Evolutionary conservation across 2,113 vertebrate genomes (phyloP).

Genomic region (Thalassarche chlororhynchos): DNA sequence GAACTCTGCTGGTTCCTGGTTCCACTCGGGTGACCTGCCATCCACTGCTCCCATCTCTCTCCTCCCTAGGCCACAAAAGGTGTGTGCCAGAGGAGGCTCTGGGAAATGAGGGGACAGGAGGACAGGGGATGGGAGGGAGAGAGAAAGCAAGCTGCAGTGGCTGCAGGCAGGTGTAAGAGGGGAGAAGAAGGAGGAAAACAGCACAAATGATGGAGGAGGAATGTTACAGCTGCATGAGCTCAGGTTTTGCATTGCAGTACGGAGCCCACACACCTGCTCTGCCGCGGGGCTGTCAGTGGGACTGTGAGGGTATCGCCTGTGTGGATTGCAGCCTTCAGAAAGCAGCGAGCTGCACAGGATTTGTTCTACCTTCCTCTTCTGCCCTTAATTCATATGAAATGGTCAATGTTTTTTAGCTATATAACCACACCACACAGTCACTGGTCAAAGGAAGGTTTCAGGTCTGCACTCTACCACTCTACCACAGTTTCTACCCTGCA

Average conservation of each 20-base stretch:
- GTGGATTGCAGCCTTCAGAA: neutral
- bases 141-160: neutral
- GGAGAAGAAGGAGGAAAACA: neutral
- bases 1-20: neutral
- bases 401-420: neutral
- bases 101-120: neutral
- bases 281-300: fast-evolving
- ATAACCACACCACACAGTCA: neutral
- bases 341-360: neutral
- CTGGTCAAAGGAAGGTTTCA: neutral
- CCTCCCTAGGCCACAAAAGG: neutral
- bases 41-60: neutral
- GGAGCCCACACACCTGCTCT: neutral
- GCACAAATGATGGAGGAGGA: neutral
- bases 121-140: neutral
- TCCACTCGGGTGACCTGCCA: neutral
- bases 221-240: neutral
- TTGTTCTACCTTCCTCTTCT: neutral
- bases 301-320: fast-evolving
- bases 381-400: neutral
- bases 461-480: neutral
- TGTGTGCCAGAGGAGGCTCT: neutral
- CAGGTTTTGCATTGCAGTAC: neutral
- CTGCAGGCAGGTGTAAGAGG: neutral
- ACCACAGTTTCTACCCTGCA: neutral